Base-by-base conservation (phyloP, 2,797 vertebrate species). In the Steatocranus sp. region DNA sequence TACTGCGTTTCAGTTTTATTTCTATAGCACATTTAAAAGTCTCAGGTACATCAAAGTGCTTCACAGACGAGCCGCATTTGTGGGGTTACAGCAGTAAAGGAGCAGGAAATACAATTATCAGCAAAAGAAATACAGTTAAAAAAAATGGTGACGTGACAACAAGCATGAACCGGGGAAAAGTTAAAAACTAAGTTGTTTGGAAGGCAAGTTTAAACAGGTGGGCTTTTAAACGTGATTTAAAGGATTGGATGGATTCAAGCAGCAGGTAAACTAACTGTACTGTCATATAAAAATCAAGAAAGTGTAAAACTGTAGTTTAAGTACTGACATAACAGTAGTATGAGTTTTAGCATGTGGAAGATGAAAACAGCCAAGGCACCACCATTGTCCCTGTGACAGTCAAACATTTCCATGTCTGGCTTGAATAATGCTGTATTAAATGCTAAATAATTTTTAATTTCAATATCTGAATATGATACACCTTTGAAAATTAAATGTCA, bases 371-470 rank as follows among this genome's bases (percentile, higher is more conserved):
- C 56, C 30, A n/a, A 34, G 4, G 18, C 4, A 63, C 32, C 58
- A 63, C 25, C 25, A 30, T 56, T 56, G 53, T 30, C 8, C 25
- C 5, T 30, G 53, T 30, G 25, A 56, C 25, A 56, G 8, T 30
- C 53, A 56, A 56, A 20, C 58, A 36, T 63, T 34, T 63, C 58
- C n/a, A 11, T 0, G 2, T 61, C 0, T 36, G 58, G 0, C 8
- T 56, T 10, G 54, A 56, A 11, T 56, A 56, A 56, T 18, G 8
- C 15, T 56, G 27, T 18, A 56, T 30, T 56, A 56, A 56, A 56
- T 30, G 54, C 54, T 56, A 6, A 56, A 30, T 56, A n/a, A n/a
- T 5, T 2, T 2, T 1, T 0, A 1, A 30, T 20, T 63, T 63
- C 11, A 63, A 63, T 2, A 63, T 38, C 7, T 38, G 34, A 66